phyloP scores from a whole-genome alignment of 2,113 vertebrate species.

The Aleadryas rufinucha region DNA sequence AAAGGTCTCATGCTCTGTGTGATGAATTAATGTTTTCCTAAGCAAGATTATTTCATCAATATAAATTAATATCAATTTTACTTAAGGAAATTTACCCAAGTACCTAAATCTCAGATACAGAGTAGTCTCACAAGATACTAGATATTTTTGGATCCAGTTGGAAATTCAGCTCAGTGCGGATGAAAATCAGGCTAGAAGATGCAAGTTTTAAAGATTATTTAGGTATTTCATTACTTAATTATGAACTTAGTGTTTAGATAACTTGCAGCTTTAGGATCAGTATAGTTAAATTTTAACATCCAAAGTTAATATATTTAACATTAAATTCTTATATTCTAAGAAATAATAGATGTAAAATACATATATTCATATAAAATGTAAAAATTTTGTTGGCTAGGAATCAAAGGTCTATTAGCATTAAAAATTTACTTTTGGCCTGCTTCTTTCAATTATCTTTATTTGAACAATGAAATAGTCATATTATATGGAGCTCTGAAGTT shows the following conservation, averaged over 20 bases:
- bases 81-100: background rate
- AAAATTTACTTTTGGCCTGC: background rate
- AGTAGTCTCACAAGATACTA: background rate
- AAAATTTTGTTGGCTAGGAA: background rate
- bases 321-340: background rate
- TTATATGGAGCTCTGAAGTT: background rate
- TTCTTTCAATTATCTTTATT: background rate
- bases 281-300: background rate
- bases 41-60: background rate
- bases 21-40: background rate
- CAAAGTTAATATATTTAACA: background rate
- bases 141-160: background rate
- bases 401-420: background rate
- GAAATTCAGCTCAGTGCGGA: background rate
- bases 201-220: background rate
- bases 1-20: background rate
- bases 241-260: background rate
- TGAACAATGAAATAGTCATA: background rate
- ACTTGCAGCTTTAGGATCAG: background rate
- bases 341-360: background rate
- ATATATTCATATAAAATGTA: background rate
- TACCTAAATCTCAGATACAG: background rate
- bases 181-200: background rate
- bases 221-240: background rate
- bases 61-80: background rate